These are phyloP conservation scores for Coenonympha arcania DNA, from an alignment of 2,888 invertebrate species.

Conservation along the genomic window DNA sequence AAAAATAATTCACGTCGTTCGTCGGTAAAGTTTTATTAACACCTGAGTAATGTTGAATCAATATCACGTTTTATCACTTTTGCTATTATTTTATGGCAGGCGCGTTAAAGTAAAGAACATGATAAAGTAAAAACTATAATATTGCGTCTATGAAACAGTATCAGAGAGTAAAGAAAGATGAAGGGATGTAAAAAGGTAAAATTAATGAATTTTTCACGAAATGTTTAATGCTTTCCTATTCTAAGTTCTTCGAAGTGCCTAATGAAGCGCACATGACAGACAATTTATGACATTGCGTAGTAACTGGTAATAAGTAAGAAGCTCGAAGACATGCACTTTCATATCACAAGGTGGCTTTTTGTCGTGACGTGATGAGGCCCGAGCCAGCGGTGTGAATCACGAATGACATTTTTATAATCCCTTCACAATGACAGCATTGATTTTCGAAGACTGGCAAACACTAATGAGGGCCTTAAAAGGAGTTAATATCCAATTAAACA, in stretches of 20 bases:
- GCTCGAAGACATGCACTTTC: no score
- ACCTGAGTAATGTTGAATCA: not conserved
- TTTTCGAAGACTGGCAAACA: conserved; percentile 2
- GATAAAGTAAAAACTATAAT: no score
- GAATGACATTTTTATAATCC: not conserved
- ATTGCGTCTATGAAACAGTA: not conserved
- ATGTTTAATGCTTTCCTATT: no score
- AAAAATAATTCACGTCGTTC: not conserved
- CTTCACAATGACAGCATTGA: conserved; percentile 14
- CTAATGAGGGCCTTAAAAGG: conserved; percentile 40
- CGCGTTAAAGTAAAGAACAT: not conserved
- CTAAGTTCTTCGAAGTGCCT: no score
- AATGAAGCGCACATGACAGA: no score
- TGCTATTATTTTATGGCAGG: not conserved
- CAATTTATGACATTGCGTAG: no score
- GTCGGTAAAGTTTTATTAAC: not conserved
- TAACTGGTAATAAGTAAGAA: no score
- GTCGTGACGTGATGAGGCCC: no score
- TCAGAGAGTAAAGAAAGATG: no score
- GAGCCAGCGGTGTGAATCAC: not conserved
- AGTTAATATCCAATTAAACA: conserved; percentile 58
- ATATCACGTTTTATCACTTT: not conserved
- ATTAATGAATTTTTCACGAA: no score
- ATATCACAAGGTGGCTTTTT: no score
- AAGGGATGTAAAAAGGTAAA: no score